A percentile compares a stretch with the other conserved stretches of the same genome.
Evolutionary conservation across 2,888 invertebrate genomes (phyloP).

Genomic region (Limenitis camilla): DNA sequence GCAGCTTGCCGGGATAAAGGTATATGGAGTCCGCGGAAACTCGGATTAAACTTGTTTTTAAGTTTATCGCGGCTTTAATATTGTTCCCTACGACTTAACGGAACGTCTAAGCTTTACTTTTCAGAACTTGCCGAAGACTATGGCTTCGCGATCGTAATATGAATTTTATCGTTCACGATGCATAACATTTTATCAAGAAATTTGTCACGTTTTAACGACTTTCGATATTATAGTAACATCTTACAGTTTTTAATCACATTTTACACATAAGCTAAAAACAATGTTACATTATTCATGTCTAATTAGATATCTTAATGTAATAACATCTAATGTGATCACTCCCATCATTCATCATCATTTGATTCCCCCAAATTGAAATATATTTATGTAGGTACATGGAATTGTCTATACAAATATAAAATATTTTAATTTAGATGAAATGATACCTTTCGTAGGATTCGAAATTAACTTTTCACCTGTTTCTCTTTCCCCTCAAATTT

Average conservation of each 20-base stretch:
- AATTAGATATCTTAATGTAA: no score
- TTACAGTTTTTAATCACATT: constrained; percentile 1
- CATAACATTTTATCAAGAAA: constrained; percentile 8
- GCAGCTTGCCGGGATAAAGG: constrained; percentile 48
- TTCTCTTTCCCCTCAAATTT: constrained; percentile 52
- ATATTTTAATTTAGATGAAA: not conserved
- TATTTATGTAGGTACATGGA: not conserved
- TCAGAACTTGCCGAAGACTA: constrained; percentile 37
- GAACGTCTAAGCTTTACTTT: constrained; percentile 51
- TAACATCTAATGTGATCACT: no score
- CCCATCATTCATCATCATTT: no score
- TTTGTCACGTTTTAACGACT: constrained; percentile 6
- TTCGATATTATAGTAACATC: not conserved
- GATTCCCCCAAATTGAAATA: no score
- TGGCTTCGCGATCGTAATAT: constrained; percentile 20
- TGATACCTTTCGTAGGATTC: not conserved
- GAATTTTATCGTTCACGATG: constrained; percentile 19
- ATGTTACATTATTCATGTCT: no score
- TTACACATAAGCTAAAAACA: not conserved
- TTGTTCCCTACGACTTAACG: constrained; percentile 65
- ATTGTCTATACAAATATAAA: not conserved
- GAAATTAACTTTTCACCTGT: constrained; percentile 43
- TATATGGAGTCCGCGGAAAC: constrained; percentile 53
- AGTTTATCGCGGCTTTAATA: constrained; percentile 70
- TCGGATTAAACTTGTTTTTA: constrained; percentile 71